Evolutionary conservation across 2,113 vertebrate species (phyloP).

Genomic region (Dicaeum eximium): DNA sequence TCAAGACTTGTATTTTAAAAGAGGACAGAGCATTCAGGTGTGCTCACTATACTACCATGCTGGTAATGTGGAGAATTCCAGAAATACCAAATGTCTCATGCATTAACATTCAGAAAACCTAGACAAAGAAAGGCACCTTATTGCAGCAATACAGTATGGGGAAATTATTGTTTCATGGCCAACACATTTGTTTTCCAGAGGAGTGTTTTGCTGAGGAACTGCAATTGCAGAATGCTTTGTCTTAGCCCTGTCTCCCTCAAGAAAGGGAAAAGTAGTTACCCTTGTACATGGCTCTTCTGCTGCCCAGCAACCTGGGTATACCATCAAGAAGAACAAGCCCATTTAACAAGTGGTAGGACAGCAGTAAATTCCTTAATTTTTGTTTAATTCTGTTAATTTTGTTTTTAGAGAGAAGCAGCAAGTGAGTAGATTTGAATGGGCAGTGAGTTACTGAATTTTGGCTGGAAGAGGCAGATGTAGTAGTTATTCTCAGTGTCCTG

Average conservation of each 20-base stretch:
- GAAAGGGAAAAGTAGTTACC: background rate
- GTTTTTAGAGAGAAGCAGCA: background rate
- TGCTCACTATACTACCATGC: background rate
- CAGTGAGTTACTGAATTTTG: background rate
- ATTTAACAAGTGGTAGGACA: background rate
- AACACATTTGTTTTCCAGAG: background rate
- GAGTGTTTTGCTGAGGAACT: background rate
- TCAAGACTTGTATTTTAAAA: background rate
- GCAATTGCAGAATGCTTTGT: background rate
- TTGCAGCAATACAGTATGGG: background rate
- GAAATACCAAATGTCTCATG: background rate
- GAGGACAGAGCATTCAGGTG: background rate
- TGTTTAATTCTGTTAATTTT: no score
- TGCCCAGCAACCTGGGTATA: background rate
- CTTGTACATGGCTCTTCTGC: background rate
- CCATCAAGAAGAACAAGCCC: background rate
- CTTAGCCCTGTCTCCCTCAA: background rate
- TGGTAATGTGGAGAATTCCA: background rate
- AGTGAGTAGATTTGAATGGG: background rate
- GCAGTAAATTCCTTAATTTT: background rate
- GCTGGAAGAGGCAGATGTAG: background rate
- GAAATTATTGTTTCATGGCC: background rate
- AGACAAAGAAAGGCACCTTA: background rate
- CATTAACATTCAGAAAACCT: background rate
- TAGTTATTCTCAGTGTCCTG: background rate